Evolutionary conservation across 53 echinoderm and acorn worm species (phyloP), one percentile per base, ranked within the genome.

Genomic region (Glandiceps talaboti): DNA sequence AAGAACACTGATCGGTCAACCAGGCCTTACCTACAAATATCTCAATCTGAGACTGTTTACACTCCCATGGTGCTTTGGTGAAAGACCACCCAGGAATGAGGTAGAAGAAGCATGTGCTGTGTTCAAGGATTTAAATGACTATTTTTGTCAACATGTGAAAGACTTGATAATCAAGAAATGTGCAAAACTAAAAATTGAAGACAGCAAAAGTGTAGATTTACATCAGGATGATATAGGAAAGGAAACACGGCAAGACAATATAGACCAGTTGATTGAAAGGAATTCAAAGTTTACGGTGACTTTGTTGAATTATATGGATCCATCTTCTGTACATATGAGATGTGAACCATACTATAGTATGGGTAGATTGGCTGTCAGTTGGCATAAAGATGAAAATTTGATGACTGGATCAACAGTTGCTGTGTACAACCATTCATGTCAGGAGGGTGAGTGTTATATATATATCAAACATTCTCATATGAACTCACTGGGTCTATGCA

Each of bases 301-400:
- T 1, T 80, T 90, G 0, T 80, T 90, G 72, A 90, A 90, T 30
- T 90, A 86, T 73, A 90, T 90, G 90, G 90, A 90, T 82, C 90
- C 90, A 31, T 79, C 79, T 6, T 78, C 77, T 6, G 33, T 90
- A 82, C 73, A 79, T 25, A 32, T 90, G 45, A 90, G 84, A 74
- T 79, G 81, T 1, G 90, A 90, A 33, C 90, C 90, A 1, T 87
- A 90, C 75, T 90, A 82, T 84, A 86, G 86, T n/a, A 84, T 90
- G 82, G 90, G 90, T 28, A 81, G 81, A 26, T 79, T 87, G 31
- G 90, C 90, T 33, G 90, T 90, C 28, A 82, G 85, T 64, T 90
- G 90, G 90, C 90, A 90, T 75, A 87, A 82, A 84, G 90, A 90
- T 76, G 76, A 78, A 28, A 87, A 87, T 26, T 73, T 90, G 27